phyloP scores from a whole-genome alignment of 1,140 invertebrate species.

The Anastrepha obliqua region DNA sequence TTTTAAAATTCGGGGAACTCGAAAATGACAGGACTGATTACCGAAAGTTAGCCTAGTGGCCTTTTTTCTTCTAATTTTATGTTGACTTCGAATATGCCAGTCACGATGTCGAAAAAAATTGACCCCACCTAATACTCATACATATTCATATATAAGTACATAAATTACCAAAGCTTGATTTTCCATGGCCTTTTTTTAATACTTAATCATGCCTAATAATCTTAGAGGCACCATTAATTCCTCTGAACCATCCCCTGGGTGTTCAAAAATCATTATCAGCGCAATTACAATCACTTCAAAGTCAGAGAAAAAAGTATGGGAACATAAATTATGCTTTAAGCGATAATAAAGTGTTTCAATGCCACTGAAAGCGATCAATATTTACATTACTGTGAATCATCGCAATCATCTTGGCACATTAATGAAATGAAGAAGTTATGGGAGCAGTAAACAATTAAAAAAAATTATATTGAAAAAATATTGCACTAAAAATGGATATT shows the following conservation, averaged over 20 bases:
- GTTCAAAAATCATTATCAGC: constrained; percentile 24
- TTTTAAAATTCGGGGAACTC: too few species aligned
- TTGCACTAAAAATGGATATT: background rate
- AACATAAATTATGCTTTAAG: constrained; percentile 2
- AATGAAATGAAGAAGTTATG: background rate
- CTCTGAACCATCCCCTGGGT: too few species aligned
- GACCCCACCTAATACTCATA: too few species aligned
- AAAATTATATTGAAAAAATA: background rate
- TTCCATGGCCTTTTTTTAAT: too few species aligned
- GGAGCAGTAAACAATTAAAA: background rate
- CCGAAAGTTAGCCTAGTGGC: too few species aligned
- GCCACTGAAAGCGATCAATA: constrained; percentile 1
- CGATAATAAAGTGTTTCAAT: constrained; percentile 43
- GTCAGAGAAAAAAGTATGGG: background rate
- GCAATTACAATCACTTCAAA: background rate
- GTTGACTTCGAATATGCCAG: too few species aligned
- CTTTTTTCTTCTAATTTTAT: too few species aligned
- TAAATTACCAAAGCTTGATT: too few species aligned
- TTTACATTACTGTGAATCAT: background rate
- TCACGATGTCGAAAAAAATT: too few species aligned
- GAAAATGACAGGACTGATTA: too few species aligned
- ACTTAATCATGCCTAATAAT: too few species aligned
- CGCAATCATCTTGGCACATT: background rate
- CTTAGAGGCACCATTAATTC: background rate
- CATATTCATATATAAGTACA: too few species aligned